Evolutionary conservation across 1,140 invertebrate genomes (phyloP).

Genomic region (Pogonomyrmex barbatus): DNA sequence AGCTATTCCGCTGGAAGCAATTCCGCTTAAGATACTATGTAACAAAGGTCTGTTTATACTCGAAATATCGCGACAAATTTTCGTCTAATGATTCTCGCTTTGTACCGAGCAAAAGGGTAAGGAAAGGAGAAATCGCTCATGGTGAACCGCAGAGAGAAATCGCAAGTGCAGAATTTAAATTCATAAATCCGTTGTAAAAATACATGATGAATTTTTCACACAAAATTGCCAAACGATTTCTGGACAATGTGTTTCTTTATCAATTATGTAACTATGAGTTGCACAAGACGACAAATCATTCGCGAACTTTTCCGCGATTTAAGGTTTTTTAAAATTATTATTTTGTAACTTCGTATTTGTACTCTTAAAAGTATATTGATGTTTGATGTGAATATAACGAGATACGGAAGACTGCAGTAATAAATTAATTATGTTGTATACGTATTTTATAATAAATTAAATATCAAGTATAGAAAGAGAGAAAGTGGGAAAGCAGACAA

Average conservation of each 20-base stretch:
- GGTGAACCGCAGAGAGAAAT: neutral
- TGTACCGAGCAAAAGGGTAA: neutral
- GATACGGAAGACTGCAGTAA: too few relatives aligned
- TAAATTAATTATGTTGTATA: too few relatives aligned
- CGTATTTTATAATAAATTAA: too few relatives aligned
- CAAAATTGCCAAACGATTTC: neutral
- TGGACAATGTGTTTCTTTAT: neutral
- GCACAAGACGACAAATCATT: neutral
- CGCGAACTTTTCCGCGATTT: neutral
- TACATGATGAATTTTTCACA: neutral
- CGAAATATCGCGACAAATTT: constrained; percentile 53
- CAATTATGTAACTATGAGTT: constrained; percentile 2
- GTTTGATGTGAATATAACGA: too few relatives aligned
- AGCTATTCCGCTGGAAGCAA: constrained; percentile 41
- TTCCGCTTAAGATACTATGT: constrained; percentile 41
- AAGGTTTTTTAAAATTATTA: neutral
- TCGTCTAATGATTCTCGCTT: constrained; percentile 23
- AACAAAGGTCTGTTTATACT: constrained; percentile 58
- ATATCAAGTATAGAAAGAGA: too few relatives aligned
- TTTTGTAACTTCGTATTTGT: neutral
- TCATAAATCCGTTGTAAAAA: neutral
- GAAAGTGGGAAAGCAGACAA: too few relatives aligned
- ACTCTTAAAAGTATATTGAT: too few relatives aligned
- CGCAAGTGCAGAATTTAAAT: neutral
- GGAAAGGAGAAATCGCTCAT: neutral